Evolutionary conservation across 2,113 vertebrate species (phyloP), one percentile per base, ranked within the genome.

Genomic region (Irena cyanogastra): DNA sequence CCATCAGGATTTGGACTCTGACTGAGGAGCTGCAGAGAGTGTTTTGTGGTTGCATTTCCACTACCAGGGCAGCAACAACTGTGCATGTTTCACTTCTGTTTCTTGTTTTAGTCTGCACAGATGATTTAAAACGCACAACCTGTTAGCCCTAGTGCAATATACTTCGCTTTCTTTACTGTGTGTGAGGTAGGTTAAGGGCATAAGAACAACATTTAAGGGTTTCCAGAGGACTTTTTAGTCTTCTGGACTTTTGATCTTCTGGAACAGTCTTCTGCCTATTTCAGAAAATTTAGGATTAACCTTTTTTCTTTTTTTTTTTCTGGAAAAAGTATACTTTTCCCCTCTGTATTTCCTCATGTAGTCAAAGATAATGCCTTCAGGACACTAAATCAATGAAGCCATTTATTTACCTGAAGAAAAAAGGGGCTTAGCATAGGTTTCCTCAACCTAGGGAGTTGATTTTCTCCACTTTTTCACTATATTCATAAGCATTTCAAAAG

Each of bases 1-100:
- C 82, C 3, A 0, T n/a, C 33, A 63, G 66, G 42, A 7, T 49
- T 70, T 28, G 23, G 60, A 12, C 3, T 45, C 4, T 0, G 0
- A 42, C 5, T n/a, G 26, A 37, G 33, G 28, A 54, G 19, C 49
- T 68, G 10, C 18, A 45, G 21, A 35, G 27, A 23, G 17, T 0
- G 0, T 50, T 30, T 65, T 33, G 45, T 37, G 33, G 24, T 20
- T 64, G 18, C 1, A 3, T 79, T 87, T 85, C 54, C 19, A 21
- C 44, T 44, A 13, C 11, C 30, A 47, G 28, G 19, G 33, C 47
- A 89, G 37, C 26, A 74, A 27, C 8, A n/a, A 5, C 20, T 50
- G 9, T 16, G 28, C 18, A 35, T 26, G 7, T 21, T 90, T 60
- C 59, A 30, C 6, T 90, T n/a, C 10, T 84, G 8, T 59, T 93